Evolutionary conservation across 2,113 vertebrate genomes (phyloP), one percentile per base, ranked within the genome.

Genomic region (Cryptotis parvus): DNA sequence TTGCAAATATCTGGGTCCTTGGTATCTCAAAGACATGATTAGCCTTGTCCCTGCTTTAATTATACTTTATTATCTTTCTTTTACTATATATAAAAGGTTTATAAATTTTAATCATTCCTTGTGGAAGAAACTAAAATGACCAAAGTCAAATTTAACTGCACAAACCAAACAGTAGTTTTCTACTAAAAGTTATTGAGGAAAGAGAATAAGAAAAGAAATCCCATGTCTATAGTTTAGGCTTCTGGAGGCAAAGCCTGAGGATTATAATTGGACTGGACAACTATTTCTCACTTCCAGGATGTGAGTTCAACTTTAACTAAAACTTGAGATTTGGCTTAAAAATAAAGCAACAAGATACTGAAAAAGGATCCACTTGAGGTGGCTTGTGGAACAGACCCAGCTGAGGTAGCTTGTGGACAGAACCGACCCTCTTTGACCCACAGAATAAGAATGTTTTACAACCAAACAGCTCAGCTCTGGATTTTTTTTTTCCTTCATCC

Each of bases 391-490:
- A 90, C 0, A 0, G 49, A 81, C 84, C 70, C 31, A 86, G 63
- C 39, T 0, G 39, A 79, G 55, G 61, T 31, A n/a, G 15, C 52
- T 29, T 92, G 49, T 49, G 29, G 15, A 73, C 79, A 89, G 31
- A 92, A 65, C 76, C 90, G 95, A 68, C 45, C 76, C 90, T 84
- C 82, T 61, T 70, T 94, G 82, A 95, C 87, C 91, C 87, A 83
- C 79, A 95, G 90, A 84, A 82, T 63, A 95, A 95, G 90, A 84
- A 82, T 63, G 94, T 94, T 95, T 96, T 93, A 96, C 89, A 96
- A 93, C 84, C 66, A n/a, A 24, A 90, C 65, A 93, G n/a, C 84
- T 95, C 24, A 4, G 3, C 87, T 92, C 88, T 80, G 90, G 77
- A 96, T 88, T 75, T 94, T 92, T 86, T 87, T 94, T 93, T n/a